phyloP scores from a whole-genome alignment of 2,113 vertebrate species.

The Osmerus eperlanus region DNA sequence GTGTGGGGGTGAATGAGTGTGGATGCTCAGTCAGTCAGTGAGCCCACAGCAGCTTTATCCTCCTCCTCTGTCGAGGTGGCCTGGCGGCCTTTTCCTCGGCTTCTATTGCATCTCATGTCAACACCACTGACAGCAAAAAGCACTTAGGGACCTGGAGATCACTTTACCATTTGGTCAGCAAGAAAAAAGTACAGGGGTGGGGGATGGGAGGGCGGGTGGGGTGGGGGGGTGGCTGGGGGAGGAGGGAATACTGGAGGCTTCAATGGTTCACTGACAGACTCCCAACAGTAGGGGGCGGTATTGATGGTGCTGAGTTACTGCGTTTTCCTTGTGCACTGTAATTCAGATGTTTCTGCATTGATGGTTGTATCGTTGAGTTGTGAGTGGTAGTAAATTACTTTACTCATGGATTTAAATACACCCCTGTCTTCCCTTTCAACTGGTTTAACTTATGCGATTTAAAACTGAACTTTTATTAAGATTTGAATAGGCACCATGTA shows the following conservation, averaged over 20 bases:
- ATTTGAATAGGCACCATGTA: not conserved
- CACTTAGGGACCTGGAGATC: conserved; percentile 67
- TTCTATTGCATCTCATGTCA: conserved; percentile 66
- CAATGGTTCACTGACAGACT: conserved; percentile 16
- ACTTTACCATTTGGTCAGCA: conserved; percentile 67
- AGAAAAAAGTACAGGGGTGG: conserved; percentile 47
- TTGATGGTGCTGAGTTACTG: conserved; percentile 52
- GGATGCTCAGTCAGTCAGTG: conserved; percentile 21
- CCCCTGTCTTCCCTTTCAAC: not conserved
- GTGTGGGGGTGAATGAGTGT: conserved; percentile 5
- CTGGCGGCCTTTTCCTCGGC: conserved; percentile 34
- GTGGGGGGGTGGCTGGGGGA: conserved; percentile 28
- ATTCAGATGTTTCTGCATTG: too few relatives aligned
- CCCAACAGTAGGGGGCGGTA: conserved; percentile 72
- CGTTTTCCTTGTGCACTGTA: conserved; percentile 27
- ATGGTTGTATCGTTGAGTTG: too few relatives aligned
- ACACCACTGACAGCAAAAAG: conserved; percentile 69
- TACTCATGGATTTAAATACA: conserved; percentile 4
- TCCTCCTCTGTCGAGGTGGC: conserved; percentile 51
- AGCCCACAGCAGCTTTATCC: conserved; percentile 22
- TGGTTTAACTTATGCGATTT: too few relatives aligned
- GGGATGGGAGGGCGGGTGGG: conserved; percentile 35
- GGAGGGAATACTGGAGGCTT: not conserved
- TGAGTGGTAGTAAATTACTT: not conserved
- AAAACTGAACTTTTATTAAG: not conserved